Conservation (phyloP, 2,888 invertebrate species). For the Lasioglossum figueresi region DNA sequence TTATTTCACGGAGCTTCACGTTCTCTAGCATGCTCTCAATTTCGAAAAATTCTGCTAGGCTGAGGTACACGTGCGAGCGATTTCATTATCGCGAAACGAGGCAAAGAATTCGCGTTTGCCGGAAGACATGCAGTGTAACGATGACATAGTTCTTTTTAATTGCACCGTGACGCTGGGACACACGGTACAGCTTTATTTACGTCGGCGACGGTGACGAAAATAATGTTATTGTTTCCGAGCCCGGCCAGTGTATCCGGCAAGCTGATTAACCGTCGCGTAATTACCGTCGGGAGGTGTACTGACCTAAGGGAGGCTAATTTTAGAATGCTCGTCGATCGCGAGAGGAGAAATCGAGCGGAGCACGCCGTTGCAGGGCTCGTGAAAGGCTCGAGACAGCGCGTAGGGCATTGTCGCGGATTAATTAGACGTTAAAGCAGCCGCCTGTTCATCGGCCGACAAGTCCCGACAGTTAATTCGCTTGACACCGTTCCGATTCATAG, state of each 20-base stretch:
- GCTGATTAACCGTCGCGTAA: neutral
- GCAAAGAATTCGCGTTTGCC: neutral
- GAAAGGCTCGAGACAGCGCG: neutral
- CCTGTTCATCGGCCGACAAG: neutral
- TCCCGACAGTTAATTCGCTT: constrained; percentile 4
- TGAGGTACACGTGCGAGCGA: neutral
- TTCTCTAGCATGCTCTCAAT: neutral
- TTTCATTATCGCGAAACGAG: neutral
- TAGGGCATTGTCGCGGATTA: neutral
- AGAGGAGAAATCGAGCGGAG: neutral
- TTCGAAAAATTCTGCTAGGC: neutral
- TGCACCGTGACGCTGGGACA: neutral
- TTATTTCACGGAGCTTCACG: neutral
- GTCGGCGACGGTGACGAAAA: neutral
- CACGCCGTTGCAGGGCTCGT: neutral
- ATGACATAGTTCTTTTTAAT: neutral
- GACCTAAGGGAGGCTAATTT: constrained; percentile 3
- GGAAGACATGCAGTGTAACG: neutral
- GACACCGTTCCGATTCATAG: neutral
- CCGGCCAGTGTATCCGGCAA: neutral
- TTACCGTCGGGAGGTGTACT: neutral
- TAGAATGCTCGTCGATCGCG: neutral
- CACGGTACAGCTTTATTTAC: neutral
- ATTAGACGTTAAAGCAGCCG: neutral
- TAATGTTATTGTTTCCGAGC: constrained; percentile 1